phyloP scores from a whole-genome alignment of 2,113 vertebrate species.

The Chunga burmeisteri region DNA sequence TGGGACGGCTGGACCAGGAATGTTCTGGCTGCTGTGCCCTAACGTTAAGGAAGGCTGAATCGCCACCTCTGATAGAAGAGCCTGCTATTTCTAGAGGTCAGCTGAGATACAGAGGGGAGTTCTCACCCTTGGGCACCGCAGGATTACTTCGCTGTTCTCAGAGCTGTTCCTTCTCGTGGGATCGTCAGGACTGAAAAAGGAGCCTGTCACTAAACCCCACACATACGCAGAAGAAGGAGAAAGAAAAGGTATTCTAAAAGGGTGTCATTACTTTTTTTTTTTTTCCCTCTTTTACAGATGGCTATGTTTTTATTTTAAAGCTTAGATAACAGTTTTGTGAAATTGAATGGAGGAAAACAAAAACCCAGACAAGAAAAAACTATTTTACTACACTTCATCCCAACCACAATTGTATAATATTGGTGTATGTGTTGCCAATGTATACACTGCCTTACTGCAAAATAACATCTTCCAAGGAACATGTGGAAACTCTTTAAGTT shows the following conservation, averaged over 20 bases:
- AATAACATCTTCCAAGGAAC: not conserved
- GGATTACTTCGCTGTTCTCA: not conserved
- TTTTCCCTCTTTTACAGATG: not conserved
- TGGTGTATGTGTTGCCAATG: rapidly evolving
- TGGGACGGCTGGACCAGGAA: not conserved
- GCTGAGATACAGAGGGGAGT: not conserved
- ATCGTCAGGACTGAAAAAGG: not conserved
- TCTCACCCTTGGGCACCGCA: not conserved
- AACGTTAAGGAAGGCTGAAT: not conserved
- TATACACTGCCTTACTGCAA: not conserved
- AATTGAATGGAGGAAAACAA: not conserved
- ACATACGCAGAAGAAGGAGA: rapidly evolving
- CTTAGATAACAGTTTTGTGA: not conserved
- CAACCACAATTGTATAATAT: not conserved
- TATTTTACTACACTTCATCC: not conserved
- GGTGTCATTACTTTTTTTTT: not conserved
- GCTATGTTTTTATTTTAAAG: not conserved
- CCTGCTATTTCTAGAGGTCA: not conserved
- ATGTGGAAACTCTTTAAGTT: not conserved
- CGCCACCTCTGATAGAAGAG: not conserved
- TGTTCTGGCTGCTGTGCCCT: not conserved
- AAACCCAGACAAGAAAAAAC: not conserved
- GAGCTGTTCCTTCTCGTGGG: not conserved
- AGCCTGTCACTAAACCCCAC: not conserved
- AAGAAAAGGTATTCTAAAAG: not conserved